These are phyloP conservation scores for Tinamus major DNA, from an alignment of 2,797 vertebrate species.

Conservation along the genomic window DNA sequence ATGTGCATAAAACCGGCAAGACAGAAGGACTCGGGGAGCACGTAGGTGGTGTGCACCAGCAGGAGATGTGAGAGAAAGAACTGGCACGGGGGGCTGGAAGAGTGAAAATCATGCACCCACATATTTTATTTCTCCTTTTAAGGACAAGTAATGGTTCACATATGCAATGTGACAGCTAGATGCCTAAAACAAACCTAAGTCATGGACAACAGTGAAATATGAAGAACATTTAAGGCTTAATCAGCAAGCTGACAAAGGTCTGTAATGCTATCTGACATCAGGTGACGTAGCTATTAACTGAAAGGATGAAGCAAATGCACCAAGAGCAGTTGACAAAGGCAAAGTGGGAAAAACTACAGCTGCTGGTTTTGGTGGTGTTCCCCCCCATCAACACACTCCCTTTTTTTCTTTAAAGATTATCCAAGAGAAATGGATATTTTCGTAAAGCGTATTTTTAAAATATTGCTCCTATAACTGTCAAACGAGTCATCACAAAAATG, in stretches of 20 bases:
- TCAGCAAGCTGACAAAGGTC: neutral
- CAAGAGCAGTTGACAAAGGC: neutral
- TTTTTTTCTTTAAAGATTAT: neutral
- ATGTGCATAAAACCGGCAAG: neutral
- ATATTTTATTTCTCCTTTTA: neutral
- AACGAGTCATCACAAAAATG: neutral
- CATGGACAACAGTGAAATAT: neutral
- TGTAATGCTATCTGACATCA: neutral
- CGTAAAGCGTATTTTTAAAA: neutral
- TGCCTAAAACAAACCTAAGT: neutral
- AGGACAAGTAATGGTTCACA: neutral
- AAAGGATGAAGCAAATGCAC: neutral
- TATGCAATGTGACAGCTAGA: neutral
- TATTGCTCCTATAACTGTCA: neutral
- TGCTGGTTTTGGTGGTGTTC: no score
- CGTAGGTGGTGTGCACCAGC: neutral
- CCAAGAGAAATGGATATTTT: neutral
- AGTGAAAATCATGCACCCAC: conserved; percentile 26
- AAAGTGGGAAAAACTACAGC: neutral
- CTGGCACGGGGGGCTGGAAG: neutral
- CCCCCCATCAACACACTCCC: no score
- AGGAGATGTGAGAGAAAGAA: neutral
- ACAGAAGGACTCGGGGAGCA: conserved; percentile 32
- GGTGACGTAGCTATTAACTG: neutral
- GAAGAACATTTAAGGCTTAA: neutral